A percentile compares a stretch with the other conserved stretches of the same genome.
phyloP scores from a whole-genome alignment of 2,888 invertebrate species.

The Hipparchia semele region DNA sequence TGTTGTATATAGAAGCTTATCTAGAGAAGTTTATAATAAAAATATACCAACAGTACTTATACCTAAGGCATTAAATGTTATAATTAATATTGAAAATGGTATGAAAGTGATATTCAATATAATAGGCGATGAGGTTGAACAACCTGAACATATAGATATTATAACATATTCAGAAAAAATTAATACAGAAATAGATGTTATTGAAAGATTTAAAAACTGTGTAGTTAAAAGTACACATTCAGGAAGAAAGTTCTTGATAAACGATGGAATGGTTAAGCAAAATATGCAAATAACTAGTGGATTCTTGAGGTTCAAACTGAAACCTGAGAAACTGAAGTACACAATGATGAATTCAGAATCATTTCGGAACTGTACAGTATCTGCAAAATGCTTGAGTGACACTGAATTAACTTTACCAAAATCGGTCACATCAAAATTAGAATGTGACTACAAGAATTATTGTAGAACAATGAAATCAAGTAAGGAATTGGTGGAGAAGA shows the following conservation, averaged over 20 bases:
- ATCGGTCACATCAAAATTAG: conserved; percentile 52
- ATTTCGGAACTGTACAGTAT: conserved; percentile 75
- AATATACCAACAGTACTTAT: conserved; percentile 79
- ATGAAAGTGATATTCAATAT: conserved; percentile 80
- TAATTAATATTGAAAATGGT: conserved; percentile 81
- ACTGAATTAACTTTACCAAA: conserved; percentile 60
- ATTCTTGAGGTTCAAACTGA: conserved; percentile 67
- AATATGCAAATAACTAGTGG: conserved; percentile 66
- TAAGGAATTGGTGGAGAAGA: conserved; percentile 65
- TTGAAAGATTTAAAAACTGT: conserved; percentile 78
- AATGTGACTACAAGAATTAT: conserved; percentile 70
- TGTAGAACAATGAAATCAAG: conserved; percentile 79
- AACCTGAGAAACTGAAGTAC: conserved; percentile 73
- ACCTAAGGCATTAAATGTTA: conserved; percentile 78
- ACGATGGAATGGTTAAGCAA: conserved; percentile 76
- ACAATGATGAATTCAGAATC: conserved; percentile 79
- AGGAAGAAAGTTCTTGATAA: conserved; percentile 79
- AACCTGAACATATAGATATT: conserved; percentile 78
- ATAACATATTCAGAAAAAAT: conserved; percentile 66
- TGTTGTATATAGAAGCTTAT: conserved; percentile 68
- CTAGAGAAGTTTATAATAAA: conserved; percentile 67
- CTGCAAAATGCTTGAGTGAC: conserved; percentile 64
- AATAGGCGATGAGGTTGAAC: conserved; percentile 60
- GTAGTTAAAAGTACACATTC: conserved; percentile 76
- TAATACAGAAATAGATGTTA: conserved; percentile 60